phyloP scores from a whole-genome alignment of 1,140 invertebrate species.

The Papilio helenus region DNA sequence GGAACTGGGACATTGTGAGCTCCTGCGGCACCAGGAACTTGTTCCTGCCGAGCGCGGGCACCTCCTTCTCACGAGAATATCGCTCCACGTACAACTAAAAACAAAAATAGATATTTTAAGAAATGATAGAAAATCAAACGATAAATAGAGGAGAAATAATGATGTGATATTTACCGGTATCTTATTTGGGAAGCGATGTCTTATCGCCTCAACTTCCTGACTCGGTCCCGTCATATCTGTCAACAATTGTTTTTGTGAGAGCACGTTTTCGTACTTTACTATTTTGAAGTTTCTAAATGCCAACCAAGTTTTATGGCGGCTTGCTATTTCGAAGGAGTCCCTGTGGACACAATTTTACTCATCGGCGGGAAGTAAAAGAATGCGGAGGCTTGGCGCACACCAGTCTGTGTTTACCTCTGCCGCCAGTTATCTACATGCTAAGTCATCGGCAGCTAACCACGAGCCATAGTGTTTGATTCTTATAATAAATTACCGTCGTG shows the following conservation, averaged over 20 bases:
- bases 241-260: slow-evolving; percentile 44
- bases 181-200: slow-evolving; percentile 84
- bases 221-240: slow-evolving; percentile 75
- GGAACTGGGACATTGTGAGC: slow-evolving; percentile 89
- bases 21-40: slow-evolving; percentile 91
- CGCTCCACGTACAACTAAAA: slow-evolving; percentile 87
- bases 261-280: background rate
- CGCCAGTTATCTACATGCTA: no score
- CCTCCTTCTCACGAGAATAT: slow-evolving; percentile 85
- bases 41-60: slow-evolving; percentile 87
- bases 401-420: no score
- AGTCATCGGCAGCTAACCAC: no score
- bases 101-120: no score
- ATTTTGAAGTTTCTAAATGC: background rate
- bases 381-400: no score
- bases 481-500: slow-evolving; percentile 63
- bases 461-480: background rate
- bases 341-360: no score
- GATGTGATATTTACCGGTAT: slow-evolving; percentile 79
- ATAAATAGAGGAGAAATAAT: background rate
- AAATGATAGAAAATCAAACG: background rate
- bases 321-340: background rate
- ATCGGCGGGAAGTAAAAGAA: no score
- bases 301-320: background rate
- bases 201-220: slow-evolving; percentile 82